phyloP scores from a whole-genome alignment of 2,797 vertebrate genomes.

The Chaunax sp. region DNA sequence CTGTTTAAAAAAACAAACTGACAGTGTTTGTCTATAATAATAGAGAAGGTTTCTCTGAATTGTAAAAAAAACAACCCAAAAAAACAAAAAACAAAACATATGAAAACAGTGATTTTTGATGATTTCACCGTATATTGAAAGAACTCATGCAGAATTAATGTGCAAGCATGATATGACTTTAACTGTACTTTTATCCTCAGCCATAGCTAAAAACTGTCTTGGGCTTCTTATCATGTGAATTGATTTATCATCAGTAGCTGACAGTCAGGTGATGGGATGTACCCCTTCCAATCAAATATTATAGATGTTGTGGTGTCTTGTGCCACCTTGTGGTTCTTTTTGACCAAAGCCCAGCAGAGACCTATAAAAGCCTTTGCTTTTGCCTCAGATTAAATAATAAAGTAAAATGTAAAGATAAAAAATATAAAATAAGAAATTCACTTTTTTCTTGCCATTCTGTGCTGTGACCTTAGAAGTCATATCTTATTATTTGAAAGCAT shows the following conservation, averaged over 20 bases:
- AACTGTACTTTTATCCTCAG: neutral
- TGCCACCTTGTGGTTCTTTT: conserved; percentile 56
- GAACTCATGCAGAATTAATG: neutral
- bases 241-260: neutral
- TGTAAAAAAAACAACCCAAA: neutral
- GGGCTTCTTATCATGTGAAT: neutral
- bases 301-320: conserved; percentile 1
- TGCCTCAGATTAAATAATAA: neutral
- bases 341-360: neutral
- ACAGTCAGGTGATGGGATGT: too few species aligned
- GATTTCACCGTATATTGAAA: neutral
- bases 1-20: neutral
- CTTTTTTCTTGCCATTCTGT: neutral
- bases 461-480: neutral
- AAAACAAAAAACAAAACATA: neutral
- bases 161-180: neutral
- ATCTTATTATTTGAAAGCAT: neutral
- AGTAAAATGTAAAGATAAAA: neutral
- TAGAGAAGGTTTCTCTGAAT: neutral
- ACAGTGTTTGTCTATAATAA: neutral
- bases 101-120: neutral
- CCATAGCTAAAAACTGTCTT: neutral
- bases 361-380: neutral
- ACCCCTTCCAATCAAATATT: too few species aligned
- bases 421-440: neutral